phyloP scores from a whole-genome alignment of 2,888 invertebrate genomes.

The Dromius quadrimaculatus region DNA sequence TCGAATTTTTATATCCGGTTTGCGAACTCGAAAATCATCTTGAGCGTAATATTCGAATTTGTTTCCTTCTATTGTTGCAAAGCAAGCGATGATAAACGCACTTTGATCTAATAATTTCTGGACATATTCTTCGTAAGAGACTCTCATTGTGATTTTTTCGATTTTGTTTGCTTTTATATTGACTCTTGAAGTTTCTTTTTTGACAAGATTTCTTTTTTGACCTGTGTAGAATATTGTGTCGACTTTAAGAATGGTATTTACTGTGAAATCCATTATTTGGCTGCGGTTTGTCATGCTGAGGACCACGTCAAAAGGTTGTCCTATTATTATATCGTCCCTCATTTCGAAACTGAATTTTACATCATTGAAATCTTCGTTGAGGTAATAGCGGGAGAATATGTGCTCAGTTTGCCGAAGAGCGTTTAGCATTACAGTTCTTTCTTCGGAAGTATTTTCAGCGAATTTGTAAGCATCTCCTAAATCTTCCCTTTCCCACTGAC shows the following conservation, averaged over 20 bases:
- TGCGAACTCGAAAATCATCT: constrained; percentile 85
- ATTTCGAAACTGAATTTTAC: constrained; percentile 86
- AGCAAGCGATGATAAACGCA: constrained; percentile 79
- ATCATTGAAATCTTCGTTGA: constrained; percentile 91
- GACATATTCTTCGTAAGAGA: constrained; percentile 84
- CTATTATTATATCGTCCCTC: constrained; percentile 87
- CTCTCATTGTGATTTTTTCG: constrained; percentile 76
- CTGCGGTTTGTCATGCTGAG: constrained; percentile 82
- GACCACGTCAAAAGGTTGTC: constrained; percentile 82
- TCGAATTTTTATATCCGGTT: constrained; percentile 83
- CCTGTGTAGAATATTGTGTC: constrained; percentile 89
- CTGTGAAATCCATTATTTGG: constrained; percentile 73
- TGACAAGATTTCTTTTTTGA: constrained; percentile 79
- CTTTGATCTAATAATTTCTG: constrained; percentile 68
- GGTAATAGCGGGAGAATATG: constrained; percentile 87
- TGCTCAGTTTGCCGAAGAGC: constrained; percentile 85
- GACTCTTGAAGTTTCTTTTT: constrained; percentile 76
- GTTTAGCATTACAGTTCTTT: constrained; percentile 84
- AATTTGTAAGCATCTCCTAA: constrained; percentile 89
- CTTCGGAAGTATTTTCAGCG: constrained; percentile 82
- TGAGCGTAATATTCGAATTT: constrained; percentile 85
- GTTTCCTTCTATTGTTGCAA: constrained; percentile 79
- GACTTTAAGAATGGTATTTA: constrained; percentile 80
- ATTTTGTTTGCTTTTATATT: constrained; percentile 75
- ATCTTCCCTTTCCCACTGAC: constrained; percentile 84